Evolutionary conservation across 2,113 vertebrate genomes (phyloP), one percentile per base, ranked within the genome.

Genomic region (Lota lota): DNA sequence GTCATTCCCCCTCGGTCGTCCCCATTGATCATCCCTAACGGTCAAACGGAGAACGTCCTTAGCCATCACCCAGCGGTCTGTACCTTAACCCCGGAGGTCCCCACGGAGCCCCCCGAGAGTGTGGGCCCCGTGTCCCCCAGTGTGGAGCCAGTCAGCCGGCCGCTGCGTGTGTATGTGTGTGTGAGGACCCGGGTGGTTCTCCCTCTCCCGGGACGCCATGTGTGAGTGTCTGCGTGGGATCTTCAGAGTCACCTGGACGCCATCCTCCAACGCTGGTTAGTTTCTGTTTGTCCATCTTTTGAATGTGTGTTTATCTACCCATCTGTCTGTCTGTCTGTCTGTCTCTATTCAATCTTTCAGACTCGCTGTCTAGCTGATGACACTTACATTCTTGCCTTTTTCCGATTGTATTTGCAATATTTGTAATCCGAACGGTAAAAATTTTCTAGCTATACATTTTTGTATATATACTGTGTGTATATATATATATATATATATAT

Each of bases 171-270:
- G 51, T 67, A 47, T 53, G 47, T 19, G 61, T 67, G 22, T 62
- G 50, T 50, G 54, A 51, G 56, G 28, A 33, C 28, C 28, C 17
- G 22, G 20, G 40, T 61, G 17, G 69, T 36, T 58, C 22, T 8
- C 79, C 53, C 54, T 78, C 70, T 69, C 73, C 70, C 68, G 69
- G 65, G 56, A 80, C 11, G 89, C 87, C 87, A 93, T 93, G 93
- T 93, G 92, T 74, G 92, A 93, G 78, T 94, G 92, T 84, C 87
- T 93, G 70, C 88, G 88, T 81, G 85, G 88, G 85, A 88, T 94
- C 80, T 92, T 93, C 85, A 84, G 89, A 77, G 89, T 92, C 82
- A 88, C 84, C 87, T 92, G 92, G 92, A 89, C 90, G 12, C 88
- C 90, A 16, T 84, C 90, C 75, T 89, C 91, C 61, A 75, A 81